Evolutionary conservation across 2,797 vertebrate species (phyloP).

Genomic region (Allochrocebus solatus): DNA sequence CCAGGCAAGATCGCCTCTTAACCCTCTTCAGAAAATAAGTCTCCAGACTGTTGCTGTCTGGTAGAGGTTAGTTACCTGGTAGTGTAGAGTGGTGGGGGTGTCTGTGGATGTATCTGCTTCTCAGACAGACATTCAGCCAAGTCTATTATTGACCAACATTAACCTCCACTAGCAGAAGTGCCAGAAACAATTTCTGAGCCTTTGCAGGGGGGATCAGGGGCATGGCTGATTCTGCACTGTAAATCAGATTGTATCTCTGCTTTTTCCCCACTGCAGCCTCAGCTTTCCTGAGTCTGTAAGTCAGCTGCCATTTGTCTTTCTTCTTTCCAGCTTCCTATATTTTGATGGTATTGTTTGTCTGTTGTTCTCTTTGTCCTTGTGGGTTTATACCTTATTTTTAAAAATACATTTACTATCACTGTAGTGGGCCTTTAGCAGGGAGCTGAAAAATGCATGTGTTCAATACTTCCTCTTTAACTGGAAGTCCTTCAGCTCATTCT

Average conservation of each 20-base stretch:
- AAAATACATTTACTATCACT: constrained; percentile 38
- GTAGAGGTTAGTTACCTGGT: background rate
- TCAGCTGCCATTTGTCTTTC: background rate
- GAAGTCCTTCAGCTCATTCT: constrained; percentile 40
- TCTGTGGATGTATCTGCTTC: background rate
- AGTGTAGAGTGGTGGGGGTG: background rate
- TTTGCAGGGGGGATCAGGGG: background rate
- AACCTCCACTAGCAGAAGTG: background rate
- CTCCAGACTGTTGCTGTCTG: background rate
- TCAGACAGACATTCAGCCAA: background rate
- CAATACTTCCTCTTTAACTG: constrained; percentile 42
- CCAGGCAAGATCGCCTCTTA: background rate
- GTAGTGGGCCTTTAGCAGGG: background rate
- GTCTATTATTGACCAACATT: background rate
- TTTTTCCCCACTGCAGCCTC: background rate
- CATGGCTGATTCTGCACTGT: background rate
- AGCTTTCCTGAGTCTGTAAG: background rate
- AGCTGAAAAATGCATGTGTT: constrained; percentile 53
- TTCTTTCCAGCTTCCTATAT: background rate
- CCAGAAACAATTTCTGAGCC: background rate
- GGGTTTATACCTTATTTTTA: background rate
- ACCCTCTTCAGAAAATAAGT: constrained; percentile 7
- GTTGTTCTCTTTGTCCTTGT: constrained; percentile 32
- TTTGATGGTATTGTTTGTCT: background rate
- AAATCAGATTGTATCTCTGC: background rate